phyloP scores from a whole-genome alignment of 2,113 vertebrate genomes.

The Psephotus haematonotus region DNA sequence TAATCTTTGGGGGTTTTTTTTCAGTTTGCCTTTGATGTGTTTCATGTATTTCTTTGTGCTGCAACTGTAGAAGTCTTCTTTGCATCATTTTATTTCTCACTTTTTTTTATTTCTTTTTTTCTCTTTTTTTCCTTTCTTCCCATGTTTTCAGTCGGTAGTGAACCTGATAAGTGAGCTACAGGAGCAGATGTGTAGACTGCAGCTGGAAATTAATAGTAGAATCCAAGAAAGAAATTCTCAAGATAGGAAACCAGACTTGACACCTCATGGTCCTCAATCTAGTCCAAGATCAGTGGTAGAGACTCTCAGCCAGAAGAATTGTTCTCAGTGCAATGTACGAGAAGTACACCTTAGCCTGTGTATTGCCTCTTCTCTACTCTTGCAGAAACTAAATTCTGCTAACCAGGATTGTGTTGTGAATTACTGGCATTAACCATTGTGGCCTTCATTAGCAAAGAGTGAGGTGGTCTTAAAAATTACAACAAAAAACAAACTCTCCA shows the following conservation, averaged over 20 bases:
- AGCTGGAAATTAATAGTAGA: slow-evolving; percentile 93
- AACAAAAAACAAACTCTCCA: neutral
- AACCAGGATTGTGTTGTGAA: slow-evolving; percentile 44
- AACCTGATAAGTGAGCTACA: slow-evolving; percentile 98
- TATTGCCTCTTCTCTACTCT: neutral
- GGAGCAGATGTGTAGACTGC: slow-evolving; percentile 97
- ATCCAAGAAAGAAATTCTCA: slow-evolving; percentile 90
- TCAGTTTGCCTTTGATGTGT: neutral
- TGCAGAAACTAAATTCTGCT: slow-evolving; percentile 47
- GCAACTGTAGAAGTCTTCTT: neutral
- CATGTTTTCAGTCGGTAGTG: slow-evolving; percentile 89
- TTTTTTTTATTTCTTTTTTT: neutral
- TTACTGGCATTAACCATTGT: neutral
- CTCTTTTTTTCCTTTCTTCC: slow-evolving; percentile 41
- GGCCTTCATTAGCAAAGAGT: neutral
- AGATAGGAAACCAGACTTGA: slow-evolving; percentile 74
- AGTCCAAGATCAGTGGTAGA: slow-evolving; percentile 65
- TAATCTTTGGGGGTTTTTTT: neutral
- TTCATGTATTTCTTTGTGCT: neutral
- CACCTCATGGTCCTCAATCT: slow-evolving; percentile 39
- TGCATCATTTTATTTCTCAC: neutral
- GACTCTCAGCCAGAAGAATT: slow-evolving; percentile 76
- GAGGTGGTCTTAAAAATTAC: neutral
- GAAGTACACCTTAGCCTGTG: slow-evolving; percentile 68
- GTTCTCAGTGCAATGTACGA: slow-evolving; percentile 86